These are phyloP conservation scores for Hypsibius dujardini DNA, from an alignment of 1,140 invertebrate genomes.

Conservation along the genomic window DNA sequence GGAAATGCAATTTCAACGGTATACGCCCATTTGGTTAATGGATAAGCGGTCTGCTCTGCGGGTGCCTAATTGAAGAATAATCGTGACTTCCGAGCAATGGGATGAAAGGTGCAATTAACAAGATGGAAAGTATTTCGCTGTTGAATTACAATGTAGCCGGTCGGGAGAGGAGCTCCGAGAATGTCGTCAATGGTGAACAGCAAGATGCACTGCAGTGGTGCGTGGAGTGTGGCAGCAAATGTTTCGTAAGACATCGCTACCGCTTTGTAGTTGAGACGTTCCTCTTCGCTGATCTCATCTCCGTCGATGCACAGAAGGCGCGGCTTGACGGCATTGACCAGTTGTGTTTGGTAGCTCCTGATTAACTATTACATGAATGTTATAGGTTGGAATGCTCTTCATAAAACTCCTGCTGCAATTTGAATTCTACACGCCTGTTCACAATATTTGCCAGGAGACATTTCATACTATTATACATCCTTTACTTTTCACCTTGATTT, in stretches of 20 bases:
- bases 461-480: no score
- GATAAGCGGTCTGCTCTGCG: neutral
- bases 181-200: neutral
- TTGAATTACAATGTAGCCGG: neutral
- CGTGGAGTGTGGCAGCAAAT: neutral
- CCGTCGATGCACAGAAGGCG: neutral
- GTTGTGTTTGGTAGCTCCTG: neutral
- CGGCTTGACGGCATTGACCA: neutral
- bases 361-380: neutral
- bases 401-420: no score
- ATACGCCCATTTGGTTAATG: slow-evolving; percentile 7
- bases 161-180: neutral
- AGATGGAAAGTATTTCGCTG: neutral
- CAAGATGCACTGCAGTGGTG: neutral
- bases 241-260: neutral
- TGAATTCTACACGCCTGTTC: no score
- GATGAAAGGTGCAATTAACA: neutral
- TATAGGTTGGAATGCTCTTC: no score
- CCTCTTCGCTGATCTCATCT: neutral
- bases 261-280: neutral
- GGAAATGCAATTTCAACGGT: neutral
- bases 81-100: neutral
- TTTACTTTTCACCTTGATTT: no score
- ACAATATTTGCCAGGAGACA: no score
- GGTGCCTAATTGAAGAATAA: slow-evolving; percentile 9